Conservation (phyloP, 2,797 vertebrate genomes). For the Smutsia temminckii region DNA sequence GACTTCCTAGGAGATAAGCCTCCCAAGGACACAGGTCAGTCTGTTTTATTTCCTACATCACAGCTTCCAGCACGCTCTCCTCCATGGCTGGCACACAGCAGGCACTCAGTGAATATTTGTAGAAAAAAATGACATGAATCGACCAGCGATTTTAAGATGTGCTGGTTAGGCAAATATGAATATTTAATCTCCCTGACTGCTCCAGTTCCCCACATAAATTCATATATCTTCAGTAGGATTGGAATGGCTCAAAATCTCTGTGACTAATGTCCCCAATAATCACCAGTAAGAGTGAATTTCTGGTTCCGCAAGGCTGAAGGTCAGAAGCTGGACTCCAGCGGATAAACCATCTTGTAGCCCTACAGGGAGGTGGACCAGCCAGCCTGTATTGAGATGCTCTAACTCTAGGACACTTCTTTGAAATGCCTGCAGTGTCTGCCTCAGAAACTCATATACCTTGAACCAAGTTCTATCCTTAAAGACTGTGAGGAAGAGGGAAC, state of each 20-base stretch:
- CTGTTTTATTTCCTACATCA: not conserved
- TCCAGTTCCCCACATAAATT: not conserved
- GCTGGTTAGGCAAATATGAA: not conserved
- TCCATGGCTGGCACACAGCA: not conserved
- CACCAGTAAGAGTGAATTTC: not conserved
- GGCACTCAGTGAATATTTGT: not conserved
- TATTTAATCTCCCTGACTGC: constrained; percentile 3
- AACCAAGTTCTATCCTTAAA: not conserved
- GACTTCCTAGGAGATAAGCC: not conserved
- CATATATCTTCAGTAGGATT: not conserved
- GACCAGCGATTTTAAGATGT: not conserved
- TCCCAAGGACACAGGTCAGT: not conserved
- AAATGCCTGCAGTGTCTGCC: not conserved
- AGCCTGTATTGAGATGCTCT: not conserved
- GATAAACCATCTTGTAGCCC: not conserved
- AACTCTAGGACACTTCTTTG: not conserved
- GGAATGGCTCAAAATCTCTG: not conserved
- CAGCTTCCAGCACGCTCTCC: not conserved
- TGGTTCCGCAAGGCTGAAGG: not conserved
- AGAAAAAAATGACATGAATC: not conserved
- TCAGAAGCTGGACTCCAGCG: not conserved
- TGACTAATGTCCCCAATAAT: not conserved
- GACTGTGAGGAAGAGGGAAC: not conserved
- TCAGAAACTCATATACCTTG: not conserved
- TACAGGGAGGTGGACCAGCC: not conserved